Evolutionary conservation across 2,888 invertebrate genomes (phyloP), one percentile per base, ranked within the genome.

Genomic region (Hypsopygia costalis): DNA sequence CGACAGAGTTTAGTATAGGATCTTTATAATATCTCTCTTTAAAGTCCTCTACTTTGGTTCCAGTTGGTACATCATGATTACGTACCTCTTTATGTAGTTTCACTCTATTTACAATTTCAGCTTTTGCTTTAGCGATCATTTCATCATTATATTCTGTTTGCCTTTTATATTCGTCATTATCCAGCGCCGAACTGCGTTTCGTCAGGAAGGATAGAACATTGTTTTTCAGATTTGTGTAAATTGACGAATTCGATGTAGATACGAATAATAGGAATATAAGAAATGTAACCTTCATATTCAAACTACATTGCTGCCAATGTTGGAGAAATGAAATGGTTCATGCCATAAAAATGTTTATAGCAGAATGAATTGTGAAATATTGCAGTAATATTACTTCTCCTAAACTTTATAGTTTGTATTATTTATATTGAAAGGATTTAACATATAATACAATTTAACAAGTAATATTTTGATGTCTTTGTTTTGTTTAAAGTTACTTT

Each of bases 241-340:
- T 35, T 3, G 58, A 59, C 1, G 62, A 58, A 11, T 58, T 39
- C 6, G 54, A 47, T 5, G 42, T 25, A 11, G 47, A 35, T 6
- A 52, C 41, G 10, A 41, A 50, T 10, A 50, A 27, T 21, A 50
- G n/a, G 11, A 49, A 22, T 30, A 56, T 9, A 34, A 56, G 29
- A 43, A 37, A 43, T 49, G 40, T 38, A 52, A 16, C 39, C 47
- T 51, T 52, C 75, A 74, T 74, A 53, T 25, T 25, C n/a, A n/a
- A n/a, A n/a, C n/a, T n/a, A 25, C 66, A 64, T 66, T 41, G 41
- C 16, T 46, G 9, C 10, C 40, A 37, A 32, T 29, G 12, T 33
- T 36, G 8, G 16, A 27, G 10, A 12, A 34, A 27, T 27, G 9
- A 29, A 27, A 29, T 33, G 35, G 34, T 39, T 41, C 48, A 16